These are phyloP conservation scores for Tenodera sinensis DNA, from an alignment of 2,888 invertebrate species.

Conservation along the genomic window DNA sequence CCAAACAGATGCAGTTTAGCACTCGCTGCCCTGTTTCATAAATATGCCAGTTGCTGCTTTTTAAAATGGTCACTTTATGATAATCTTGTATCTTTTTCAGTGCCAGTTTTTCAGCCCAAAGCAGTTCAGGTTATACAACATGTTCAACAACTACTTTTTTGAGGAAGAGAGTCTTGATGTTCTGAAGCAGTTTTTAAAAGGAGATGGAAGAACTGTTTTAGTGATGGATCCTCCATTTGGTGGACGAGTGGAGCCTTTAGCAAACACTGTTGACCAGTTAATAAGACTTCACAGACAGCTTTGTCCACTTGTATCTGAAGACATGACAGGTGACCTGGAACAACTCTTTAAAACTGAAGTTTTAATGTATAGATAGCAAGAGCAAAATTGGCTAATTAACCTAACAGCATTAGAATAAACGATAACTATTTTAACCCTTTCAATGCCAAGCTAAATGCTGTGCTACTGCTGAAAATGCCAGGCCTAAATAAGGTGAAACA, in stretches of 20 bases:
- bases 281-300: slow-evolving; percentile 22
- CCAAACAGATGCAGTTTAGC: too few relatives aligned
- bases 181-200: slow-evolving; percentile 36
- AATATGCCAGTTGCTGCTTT: too few relatives aligned
- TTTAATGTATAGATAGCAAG: too few relatives aligned
- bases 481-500: too few relatives aligned
- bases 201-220: slow-evolving; percentile 52
- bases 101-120: slow-evolving; percentile 42
- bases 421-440: too few relatives aligned
- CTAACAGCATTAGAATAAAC: too few relatives aligned
- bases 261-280: slow-evolving; percentile 57
- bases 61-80: too few relatives aligned
- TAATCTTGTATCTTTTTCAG: slow-evolving; percentile 35
- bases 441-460: too few relatives aligned
- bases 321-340: slow-evolving; percentile 3
- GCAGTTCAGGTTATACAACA: slow-evolving; percentile 79
- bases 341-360: too few relatives aligned
- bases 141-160: slow-evolving; percentile 88
- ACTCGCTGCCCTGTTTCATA: too few relatives aligned
- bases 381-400: too few relatives aligned
- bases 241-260: slow-evolving; percentile 77
- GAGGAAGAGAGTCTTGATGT: slow-evolving; percentile 40
- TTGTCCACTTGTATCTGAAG: neutral
- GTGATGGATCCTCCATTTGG: slow-evolving; percentile 91
- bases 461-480: too few relatives aligned